phyloP scores from a whole-genome alignment of 2,797 vertebrate genomes.

The Urosaurus nigricauda region DNA sequence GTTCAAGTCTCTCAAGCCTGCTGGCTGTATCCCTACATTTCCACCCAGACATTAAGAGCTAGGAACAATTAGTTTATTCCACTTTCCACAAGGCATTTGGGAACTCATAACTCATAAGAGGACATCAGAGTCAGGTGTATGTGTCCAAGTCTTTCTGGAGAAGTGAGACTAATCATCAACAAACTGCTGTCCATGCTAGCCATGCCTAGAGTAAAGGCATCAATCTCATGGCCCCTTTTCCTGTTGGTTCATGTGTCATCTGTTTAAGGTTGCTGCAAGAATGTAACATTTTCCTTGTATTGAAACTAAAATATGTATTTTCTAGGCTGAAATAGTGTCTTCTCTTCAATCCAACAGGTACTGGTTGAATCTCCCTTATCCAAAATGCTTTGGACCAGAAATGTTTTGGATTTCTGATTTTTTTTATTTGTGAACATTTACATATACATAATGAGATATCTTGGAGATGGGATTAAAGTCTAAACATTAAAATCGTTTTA shows the following conservation, averaged over 20 bases:
- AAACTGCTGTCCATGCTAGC: background rate
- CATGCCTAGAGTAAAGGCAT: background rate
- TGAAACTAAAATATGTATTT: constrained; percentile 1
- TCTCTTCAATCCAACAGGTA: background rate
- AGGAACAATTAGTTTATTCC: background rate
- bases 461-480: too few relatives aligned
- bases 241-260: background rate
- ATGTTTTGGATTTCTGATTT: too few relatives aligned
- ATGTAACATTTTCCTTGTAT: background rate
- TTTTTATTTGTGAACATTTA: too few relatives aligned
- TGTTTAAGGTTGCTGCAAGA: background rate
- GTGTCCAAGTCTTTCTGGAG: too few relatives aligned
- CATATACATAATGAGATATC: too few relatives aligned
- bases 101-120: background rate
- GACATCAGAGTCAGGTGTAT: too few relatives aligned
- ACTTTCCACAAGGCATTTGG: background rate
- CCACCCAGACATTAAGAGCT: background rate
- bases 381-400: too few relatives aligned
- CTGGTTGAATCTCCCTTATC: too few relatives aligned
- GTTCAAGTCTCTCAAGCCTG: background rate
- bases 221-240: background rate
- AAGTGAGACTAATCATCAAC: background rate
- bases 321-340: background rate
- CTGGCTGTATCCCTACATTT: background rate
- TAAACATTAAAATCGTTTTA: too few relatives aligned